Evolutionary conservation across 2,797 vertebrate species (phyloP).

Genomic region (Lutjanus campechanus): DNA sequence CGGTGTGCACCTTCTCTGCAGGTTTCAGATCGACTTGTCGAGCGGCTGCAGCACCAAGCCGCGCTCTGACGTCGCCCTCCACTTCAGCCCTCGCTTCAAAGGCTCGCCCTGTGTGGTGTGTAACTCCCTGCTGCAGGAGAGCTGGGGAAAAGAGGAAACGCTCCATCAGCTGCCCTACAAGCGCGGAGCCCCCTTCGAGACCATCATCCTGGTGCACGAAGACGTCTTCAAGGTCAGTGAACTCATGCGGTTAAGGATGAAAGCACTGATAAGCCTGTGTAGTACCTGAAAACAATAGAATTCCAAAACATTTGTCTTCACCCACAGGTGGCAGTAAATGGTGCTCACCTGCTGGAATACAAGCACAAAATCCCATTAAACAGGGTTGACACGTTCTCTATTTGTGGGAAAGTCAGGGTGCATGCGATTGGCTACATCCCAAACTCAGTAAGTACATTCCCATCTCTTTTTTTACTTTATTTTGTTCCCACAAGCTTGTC

Average conservation of each 20-base stretch:
- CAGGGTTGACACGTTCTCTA: constrained; percentile 91
- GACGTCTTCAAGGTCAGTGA: constrained; percentile 92
- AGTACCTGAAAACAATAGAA: background rate
- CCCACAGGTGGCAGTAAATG: constrained; percentile 93
- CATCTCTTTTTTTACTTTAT: background rate
- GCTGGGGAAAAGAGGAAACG: constrained; percentile 93
- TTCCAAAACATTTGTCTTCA: background rate
- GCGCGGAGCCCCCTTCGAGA: constrained; percentile 91
- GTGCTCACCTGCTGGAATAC: constrained; percentile 91
- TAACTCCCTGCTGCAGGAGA: constrained; percentile 90
- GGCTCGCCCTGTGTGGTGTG: constrained; percentile 88
- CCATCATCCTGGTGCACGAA: constrained; percentile 89
- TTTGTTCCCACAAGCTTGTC: background rate
- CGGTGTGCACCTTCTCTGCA: constrained; percentile 57
- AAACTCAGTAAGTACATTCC: constrained; percentile 85
- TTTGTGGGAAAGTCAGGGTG: constrained; percentile 91
- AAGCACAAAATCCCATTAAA: constrained; percentile 89
- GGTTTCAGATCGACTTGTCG: constrained; percentile 96
- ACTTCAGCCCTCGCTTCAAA: constrained; percentile 94
- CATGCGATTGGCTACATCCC: constrained; percentile 89
- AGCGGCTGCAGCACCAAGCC: constrained; percentile 93
- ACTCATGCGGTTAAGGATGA: background rate
- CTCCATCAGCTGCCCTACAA: constrained; percentile 92
- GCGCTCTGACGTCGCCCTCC: constrained; percentile 92
- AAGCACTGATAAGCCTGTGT: background rate